phyloP scores from a whole-genome alignment of 2,888 invertebrate species.

The Drosophila colorata region DNA sequence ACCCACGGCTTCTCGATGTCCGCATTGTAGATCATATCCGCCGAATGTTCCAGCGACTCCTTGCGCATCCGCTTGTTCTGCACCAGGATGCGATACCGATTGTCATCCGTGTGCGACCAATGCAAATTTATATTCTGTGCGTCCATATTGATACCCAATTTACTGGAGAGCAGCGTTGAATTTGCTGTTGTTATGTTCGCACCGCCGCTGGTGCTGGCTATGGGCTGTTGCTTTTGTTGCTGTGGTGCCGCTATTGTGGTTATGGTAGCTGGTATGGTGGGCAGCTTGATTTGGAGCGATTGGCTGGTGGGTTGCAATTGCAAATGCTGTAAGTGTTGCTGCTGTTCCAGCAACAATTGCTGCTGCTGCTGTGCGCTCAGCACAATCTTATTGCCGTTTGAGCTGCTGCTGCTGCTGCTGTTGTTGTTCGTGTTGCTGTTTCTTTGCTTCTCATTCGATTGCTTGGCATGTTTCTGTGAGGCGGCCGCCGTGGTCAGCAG shows the following conservation, averaged over 20 bases:
- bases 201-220: slow-evolving; percentile 68
- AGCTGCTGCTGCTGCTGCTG: slow-evolving; percentile 43
- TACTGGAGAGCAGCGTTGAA: slow-evolving; percentile 64
- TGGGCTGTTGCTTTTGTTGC: slow-evolving; percentile 62
- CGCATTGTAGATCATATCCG: slow-evolving; percentile 85
- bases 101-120: slow-evolving; percentile 81
- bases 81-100: slow-evolving; percentile 84
- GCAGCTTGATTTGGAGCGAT: slow-evolving; percentile 79
- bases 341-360: slow-evolving; percentile 75
- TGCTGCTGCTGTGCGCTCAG: slow-evolving; percentile 68
- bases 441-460: slow-evolving; percentile 64
- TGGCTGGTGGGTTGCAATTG: slow-evolving; percentile 80
- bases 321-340: slow-evolving; percentile 80
- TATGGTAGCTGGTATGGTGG: slow-evolving; percentile 82
- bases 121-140: slow-evolving; percentile 64
- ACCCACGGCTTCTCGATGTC: slow-evolving; percentile 86
- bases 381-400: slow-evolving; percentile 47
- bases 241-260: slow-evolving; percentile 60
- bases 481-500: slow-evolving; percentile 79
- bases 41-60: slow-evolving; percentile 84
- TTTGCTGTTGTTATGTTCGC: slow-evolving; percentile 47
- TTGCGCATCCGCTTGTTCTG: slow-evolving; percentile 85
- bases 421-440: slow-evolving; percentile 49
- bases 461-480: slow-evolving; percentile 77
- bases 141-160: slow-evolving; percentile 52